Percentiles rank a stretch among this genome's conserved stretches.
Evolutionary conservation across 2,797 vertebrate species (phyloP).

Genomic region (Tapera naevia): DNA sequence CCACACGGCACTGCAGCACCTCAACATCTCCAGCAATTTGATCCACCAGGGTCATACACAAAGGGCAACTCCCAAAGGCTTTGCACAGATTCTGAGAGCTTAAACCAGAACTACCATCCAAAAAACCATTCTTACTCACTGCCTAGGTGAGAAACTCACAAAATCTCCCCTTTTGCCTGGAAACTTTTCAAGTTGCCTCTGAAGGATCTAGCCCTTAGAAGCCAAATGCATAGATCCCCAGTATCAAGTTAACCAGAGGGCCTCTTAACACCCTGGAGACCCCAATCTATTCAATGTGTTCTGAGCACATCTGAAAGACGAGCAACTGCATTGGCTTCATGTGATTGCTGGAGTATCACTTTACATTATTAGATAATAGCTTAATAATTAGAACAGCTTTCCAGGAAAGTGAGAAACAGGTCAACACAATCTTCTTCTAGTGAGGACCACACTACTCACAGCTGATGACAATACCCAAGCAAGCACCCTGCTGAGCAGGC

Average conservation of each 20-base stretch:
- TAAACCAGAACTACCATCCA: neutral
- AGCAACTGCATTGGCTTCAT: neutral
- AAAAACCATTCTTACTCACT: neutral
- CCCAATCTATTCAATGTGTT: neutral
- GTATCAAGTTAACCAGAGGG: neutral
- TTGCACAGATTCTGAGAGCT: neutral
- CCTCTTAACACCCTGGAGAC: neutral
- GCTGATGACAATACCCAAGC: neutral
- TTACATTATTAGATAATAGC: neutral
- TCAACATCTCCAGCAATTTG: constrained; percentile 26
- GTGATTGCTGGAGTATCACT: neutral
- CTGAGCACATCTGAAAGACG: neutral
- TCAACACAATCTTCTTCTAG: neutral
- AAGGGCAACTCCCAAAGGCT: neutral
- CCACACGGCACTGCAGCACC: neutral
- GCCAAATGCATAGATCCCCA: neutral
- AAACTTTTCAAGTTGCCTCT: neutral
- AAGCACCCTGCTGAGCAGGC: neutral
- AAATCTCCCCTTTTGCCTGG: neutral
- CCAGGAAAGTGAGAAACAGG: neutral
- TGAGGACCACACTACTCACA: rapidly evolving
- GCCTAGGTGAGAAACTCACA: constrained; percentile 16
- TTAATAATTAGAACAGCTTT: neutral
- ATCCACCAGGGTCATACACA: neutral
- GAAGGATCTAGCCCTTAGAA: neutral